Percentiles rank a stretch among this genome's conserved stretches.
Evolutionary conservation across 2,888 invertebrate species (phyloP).

Genomic region (Galerucella nymphaeae): DNA sequence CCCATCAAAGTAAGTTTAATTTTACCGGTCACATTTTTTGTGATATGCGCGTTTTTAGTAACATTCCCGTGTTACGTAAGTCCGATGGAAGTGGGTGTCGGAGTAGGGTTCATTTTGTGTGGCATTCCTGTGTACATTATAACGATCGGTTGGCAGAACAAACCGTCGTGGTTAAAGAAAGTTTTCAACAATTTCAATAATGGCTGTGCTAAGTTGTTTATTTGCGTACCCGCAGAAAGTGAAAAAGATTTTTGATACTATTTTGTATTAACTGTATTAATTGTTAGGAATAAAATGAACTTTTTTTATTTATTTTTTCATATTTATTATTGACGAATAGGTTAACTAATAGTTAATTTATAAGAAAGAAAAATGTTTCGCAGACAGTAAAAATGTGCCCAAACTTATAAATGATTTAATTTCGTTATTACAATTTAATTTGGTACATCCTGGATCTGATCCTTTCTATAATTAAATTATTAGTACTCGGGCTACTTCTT

Average conservation of each 20-base stretch:
- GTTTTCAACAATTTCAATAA: conserved; percentile 77
- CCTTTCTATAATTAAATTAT: too few species aligned
- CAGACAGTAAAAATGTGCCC: too few species aligned
- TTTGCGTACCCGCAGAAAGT: conserved; percentile 77
- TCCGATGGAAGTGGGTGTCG: conserved; percentile 84
- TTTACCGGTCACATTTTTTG: conserved; percentile 81
- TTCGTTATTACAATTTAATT: too few species aligned
- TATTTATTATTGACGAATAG: conserved; percentile 10
- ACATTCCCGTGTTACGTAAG: conserved; percentile 83
- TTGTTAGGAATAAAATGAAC: conserved; percentile 3
- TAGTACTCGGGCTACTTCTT: too few species aligned
- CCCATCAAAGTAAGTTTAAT: conserved; percentile 81
- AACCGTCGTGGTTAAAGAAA: conserved; percentile 77
- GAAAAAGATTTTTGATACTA: conserved; percentile 41
- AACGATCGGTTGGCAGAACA: conserved; percentile 76
- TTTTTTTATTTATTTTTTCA: conserved; percentile 18
- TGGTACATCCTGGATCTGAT: too few species aligned
- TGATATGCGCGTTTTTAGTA: conserved; percentile 81
- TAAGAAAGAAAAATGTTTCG: too few species aligned
- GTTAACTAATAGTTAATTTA: too few species aligned
- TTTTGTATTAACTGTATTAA: conserved; percentile 6
- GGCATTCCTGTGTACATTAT: conserved; percentile 86
- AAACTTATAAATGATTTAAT: too few species aligned
- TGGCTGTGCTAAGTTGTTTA: conserved; percentile 82
- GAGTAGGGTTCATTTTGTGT: conserved; percentile 79